These are phyloP conservation scores for Drosophila erecta DNA, from an alignment of 1,140 invertebrate genomes.

Conservation along the genomic window DNA sequence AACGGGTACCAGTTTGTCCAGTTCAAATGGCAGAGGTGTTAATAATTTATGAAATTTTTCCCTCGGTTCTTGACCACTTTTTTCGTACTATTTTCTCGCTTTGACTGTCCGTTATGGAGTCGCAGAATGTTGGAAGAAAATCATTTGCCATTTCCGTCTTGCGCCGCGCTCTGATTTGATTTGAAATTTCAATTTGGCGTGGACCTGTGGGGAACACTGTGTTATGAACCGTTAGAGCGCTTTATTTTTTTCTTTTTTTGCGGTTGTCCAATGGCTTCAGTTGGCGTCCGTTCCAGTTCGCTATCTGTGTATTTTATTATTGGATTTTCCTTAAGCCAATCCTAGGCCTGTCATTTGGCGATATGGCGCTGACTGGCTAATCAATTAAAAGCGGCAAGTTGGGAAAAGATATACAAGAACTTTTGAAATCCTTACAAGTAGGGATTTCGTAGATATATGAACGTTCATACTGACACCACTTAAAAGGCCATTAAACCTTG, in stretches of 20 bases:
- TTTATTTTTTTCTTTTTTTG: conserved; percentile 21
- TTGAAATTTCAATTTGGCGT: conserved; percentile 68
- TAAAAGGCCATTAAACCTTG: conserved; percentile 8
- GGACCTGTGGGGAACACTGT: conserved; percentile 53
- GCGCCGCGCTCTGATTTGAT: conserved; percentile 57
- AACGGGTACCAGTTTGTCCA: conserved; percentile 73
- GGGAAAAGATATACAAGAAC: neutral
- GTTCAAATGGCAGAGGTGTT: conserved; percentile 83
- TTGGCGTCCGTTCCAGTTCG: conserved; percentile 18
- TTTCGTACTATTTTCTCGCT: conserved; percentile 1
- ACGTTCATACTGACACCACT: neutral
- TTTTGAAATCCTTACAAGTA: neutral
- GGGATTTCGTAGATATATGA: neutral
- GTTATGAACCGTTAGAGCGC: conserved; percentile 64
- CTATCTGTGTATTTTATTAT: conserved; percentile 22
- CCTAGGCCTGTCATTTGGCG: conserved; percentile 1
- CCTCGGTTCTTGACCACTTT: conserved; percentile 15
- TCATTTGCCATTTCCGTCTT: conserved; percentile 59
- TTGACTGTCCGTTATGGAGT: conserved; percentile 34
- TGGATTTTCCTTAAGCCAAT: conserved; percentile 11
- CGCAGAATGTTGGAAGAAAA: conserved; percentile 42
- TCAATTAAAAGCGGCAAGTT: conserved; percentile 44
- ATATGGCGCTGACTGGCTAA: conserved; percentile 18
- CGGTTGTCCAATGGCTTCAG: conserved; percentile 47
- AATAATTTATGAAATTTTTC: conserved; percentile 78